A percentile compares a stretch with the other conserved stretches of the same genome.
These are phyloP conservation scores for Phymatocera aterrima DNA, from an alignment of 2,888 invertebrate genomes.

Conservation along the genomic window DNA sequence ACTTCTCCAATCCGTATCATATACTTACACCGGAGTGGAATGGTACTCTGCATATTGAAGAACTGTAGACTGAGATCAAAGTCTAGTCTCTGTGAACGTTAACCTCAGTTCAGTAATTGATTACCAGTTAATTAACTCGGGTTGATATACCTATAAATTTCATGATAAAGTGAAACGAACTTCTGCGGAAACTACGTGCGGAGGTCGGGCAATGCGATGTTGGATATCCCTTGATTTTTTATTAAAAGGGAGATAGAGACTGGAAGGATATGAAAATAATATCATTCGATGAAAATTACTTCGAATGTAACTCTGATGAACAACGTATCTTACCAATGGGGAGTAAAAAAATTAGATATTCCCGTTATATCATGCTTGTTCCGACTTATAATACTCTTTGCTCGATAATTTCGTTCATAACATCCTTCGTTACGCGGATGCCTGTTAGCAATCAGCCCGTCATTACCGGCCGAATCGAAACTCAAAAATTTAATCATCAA, in stretches of 20 bases:
- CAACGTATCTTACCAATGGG: background rate
- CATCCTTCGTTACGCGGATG: background rate
- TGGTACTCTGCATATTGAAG: background rate
- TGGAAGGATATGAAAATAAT: background rate
- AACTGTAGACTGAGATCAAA: background rate
- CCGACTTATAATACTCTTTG: background rate
- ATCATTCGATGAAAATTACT: background rate
- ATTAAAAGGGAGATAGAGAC: background rate
- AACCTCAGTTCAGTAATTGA: background rate
- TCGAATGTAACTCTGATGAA: background rate
- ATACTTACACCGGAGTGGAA: background rate
- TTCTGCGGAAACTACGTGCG: background rate
- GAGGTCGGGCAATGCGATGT: background rate
- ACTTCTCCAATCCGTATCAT: background rate
- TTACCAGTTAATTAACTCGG: background rate
- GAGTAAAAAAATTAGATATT: background rate
- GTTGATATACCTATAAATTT: background rate
- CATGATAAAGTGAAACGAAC: background rate
- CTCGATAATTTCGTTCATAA: background rate
- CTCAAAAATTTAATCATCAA: background rate
- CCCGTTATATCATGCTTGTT: background rate
- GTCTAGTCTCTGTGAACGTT: background rate
- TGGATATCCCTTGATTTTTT: background rate
- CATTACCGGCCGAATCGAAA: background rate
- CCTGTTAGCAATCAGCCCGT: background rate